phyloP scores from a whole-genome alignment of 2,797 vertebrate species.

The Sardinella longiceps region DNA sequence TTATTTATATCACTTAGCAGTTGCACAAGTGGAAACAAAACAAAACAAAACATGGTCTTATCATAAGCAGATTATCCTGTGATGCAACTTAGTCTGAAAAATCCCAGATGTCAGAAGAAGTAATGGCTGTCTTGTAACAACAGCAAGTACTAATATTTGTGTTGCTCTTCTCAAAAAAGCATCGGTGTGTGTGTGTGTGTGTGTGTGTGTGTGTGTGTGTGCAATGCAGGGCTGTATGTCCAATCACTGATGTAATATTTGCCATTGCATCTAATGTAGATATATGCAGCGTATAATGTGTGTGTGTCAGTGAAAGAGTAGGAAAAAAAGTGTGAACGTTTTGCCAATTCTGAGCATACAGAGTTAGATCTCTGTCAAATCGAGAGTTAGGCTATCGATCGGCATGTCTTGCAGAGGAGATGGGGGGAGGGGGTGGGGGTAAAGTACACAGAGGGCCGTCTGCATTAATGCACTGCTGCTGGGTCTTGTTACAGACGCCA shows the following conservation, averaged over 20 bases:
- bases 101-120: slow-evolving; percentile 1
- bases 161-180: too few species aligned
- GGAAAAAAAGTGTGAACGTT: not conserved
- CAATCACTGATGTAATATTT: too few species aligned
- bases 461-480: slow-evolving; percentile 18
- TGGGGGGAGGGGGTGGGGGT: not conserved
- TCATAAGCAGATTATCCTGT: not conserved
- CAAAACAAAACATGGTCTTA: not conserved
- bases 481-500: not conserved
- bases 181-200: not conserved
- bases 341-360: not conserved
- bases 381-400: not conserved
- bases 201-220: not conserved
- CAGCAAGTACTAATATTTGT: not conserved
- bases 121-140: not conserved
- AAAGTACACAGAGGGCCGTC: not conserved
- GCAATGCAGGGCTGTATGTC: not conserved
- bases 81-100: not conserved
- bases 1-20: not conserved
- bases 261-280: not conserved
- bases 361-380: not conserved
- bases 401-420: not conserved
- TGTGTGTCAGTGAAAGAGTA: not conserved
- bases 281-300: not conserved
- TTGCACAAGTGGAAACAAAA: not conserved